Evolutionary conservation across 1,140 invertebrate species (phyloP).

Genomic region (Aphaenogaster rudis): DNA sequence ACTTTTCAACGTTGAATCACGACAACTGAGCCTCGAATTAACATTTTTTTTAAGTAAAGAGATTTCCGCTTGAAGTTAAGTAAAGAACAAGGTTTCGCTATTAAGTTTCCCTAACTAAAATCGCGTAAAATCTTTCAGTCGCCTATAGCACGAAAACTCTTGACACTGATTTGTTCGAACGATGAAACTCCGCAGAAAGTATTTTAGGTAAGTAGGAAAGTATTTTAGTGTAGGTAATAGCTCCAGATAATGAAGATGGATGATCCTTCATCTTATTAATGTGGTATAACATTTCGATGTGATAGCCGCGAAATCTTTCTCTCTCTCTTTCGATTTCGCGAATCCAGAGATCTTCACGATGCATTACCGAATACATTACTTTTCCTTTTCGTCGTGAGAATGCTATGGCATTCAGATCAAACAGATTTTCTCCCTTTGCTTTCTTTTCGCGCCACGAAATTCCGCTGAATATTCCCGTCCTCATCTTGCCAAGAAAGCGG

Average conservation of each 20-base stretch:
- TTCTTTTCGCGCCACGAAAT: constrained; percentile 4
- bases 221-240: constrained; percentile 17
- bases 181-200: constrained; percentile 7
- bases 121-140: not conserved
- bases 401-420: not conserved
- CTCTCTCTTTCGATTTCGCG: constrained; percentile 12
- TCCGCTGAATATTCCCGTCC: not conserved
- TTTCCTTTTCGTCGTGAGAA: constrained; percentile 1
- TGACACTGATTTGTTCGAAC: constrained; percentile 4
- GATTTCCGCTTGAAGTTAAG: not conserved
- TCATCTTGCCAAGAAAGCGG: constrained; percentile 11
- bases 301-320: constrained; percentile 29
- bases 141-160: not conserved
- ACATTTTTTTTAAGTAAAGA: not conserved
- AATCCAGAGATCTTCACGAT: not conserved
- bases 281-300: not conserved
- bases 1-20: not conserved
- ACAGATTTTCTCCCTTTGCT: constrained; percentile 33
- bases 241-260: not conserved
- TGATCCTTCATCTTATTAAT: constrained; percentile 8
- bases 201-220: constrained; percentile 27
- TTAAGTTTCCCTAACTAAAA: not conserved
- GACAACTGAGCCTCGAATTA: not conserved
- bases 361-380: constrained; percentile 22
- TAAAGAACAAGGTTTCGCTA: not conserved